Conservation (phyloP, 2,888 invertebrate genomes). For the Meandrusa payeni region DNA sequence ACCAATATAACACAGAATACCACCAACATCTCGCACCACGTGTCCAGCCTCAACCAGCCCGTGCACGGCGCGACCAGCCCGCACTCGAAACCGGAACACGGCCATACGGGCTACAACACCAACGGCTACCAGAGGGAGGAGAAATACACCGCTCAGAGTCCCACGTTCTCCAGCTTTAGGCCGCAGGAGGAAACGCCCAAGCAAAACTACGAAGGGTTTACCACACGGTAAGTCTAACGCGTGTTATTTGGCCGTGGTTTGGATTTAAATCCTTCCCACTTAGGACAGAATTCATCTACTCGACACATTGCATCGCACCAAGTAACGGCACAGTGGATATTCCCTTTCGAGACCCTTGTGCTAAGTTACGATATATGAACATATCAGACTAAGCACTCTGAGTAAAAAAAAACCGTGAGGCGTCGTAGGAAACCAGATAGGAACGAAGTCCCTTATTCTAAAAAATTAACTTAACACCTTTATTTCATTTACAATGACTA, state of each 20-base stretch:
- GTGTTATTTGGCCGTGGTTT: conserved; percentile 22
- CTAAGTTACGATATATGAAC: no score
- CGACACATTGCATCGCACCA: no score
- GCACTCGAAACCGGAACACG: conserved; percentile 26
- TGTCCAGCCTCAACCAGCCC: conserved; percentile 54
- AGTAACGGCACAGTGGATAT: no score
- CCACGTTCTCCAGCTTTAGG: conserved; percentile 67
- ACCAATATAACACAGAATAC: conserved; percentile 36
- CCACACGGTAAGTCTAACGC: conserved; percentile 78
- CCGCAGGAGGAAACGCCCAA: conserved; percentile 63
- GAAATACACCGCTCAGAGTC: conserved; percentile 55
- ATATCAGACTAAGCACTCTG: no score
- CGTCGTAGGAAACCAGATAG: no score
- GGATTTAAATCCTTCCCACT: conserved; percentile 19
- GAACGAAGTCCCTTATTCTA: no score
- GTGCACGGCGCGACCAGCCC: conserved; percentile 37
- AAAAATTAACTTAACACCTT: no score
- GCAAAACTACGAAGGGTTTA: conserved; percentile 84
- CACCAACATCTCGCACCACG: conserved; percentile 45
- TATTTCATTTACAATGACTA: no score
- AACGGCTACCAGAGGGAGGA: conserved; percentile 49
- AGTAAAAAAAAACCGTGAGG: no score
- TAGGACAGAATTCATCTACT: no score
- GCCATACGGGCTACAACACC: conserved; percentile 15
- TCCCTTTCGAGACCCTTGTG: no score